These are phyloP conservation scores for Rhinophrynus dorsalis DNA, from an alignment of 2,797 vertebrate species.

Conservation along the genomic window DNA sequence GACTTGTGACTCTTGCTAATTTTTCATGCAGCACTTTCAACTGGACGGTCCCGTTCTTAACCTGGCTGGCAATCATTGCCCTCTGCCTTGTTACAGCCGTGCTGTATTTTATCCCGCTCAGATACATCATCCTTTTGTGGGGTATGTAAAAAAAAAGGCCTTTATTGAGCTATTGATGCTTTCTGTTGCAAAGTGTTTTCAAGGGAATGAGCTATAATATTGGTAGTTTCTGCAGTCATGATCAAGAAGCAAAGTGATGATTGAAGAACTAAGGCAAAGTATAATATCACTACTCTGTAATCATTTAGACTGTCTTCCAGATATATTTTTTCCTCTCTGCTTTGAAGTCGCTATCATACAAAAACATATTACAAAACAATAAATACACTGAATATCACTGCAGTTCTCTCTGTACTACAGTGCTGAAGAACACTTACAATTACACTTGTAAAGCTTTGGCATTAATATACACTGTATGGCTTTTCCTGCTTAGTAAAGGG, in stretches of 20 bases:
- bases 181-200: slow-evolving; percentile 52
- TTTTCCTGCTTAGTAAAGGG: no score
- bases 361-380: slow-evolving; percentile 57
- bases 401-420: no score
- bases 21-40: slow-evolving; percentile 86
- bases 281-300: slow-evolving; percentile 59
- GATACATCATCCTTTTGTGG: slow-evolving; percentile 94
- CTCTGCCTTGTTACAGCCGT: slow-evolving; percentile 80
- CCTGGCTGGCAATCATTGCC: slow-evolving; percentile 90
- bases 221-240: slow-evolving; percentile 59
- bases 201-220: slow-evolving; percentile 60
- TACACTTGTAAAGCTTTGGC: no score
- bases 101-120: slow-evolving; percentile 92
- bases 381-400: no score
- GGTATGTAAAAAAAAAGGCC: slow-evolving; percentile 85
- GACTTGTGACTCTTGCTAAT: slow-evolving; percentile 49
- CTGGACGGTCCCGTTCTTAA: slow-evolving; percentile 97
- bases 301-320: slow-evolving; percentile 61
- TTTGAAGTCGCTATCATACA: slow-evolving; percentile 59
- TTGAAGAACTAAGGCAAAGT: slow-evolving; percentile 62
- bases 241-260: slow-evolving; percentile 55
- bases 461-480: no score
- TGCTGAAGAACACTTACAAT: no score
- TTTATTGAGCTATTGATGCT: slow-evolving; percentile 46
- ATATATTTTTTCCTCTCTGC: slow-evolving; percentile 63